Evolutionary conservation across 2,888 invertebrate species (phyloP).

Genomic region (Ctena decussata): DNA sequence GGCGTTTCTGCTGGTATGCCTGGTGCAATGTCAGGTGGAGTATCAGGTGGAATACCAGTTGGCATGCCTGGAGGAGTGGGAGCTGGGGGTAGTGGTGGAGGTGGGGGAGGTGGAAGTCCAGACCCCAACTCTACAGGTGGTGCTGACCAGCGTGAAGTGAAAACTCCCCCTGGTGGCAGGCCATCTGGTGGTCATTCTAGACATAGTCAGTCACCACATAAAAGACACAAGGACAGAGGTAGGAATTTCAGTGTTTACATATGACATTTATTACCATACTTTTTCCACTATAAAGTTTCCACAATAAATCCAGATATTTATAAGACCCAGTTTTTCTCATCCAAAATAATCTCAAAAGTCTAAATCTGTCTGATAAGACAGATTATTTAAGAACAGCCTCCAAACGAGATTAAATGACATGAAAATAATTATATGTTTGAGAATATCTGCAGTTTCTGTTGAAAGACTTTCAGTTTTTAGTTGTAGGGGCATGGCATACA

Average conservation of each 20-base stretch:
- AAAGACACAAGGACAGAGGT: constrained; percentile 61
- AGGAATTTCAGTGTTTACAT: background rate
- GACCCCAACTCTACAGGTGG: constrained; percentile 42
- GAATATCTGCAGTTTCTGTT: too few relatives aligned
- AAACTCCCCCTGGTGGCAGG: constrained; percentile 71
- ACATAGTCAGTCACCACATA: constrained; percentile 62
- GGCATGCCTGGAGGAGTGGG: constrained; percentile 37
- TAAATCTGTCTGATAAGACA: too few relatives aligned
- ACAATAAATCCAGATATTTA: too few relatives aligned
- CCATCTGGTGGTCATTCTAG: constrained; percentile 65
- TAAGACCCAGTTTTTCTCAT: too few relatives aligned
- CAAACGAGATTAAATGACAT: too few relatives aligned
- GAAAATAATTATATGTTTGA: too few relatives aligned
- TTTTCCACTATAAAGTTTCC: too few relatives aligned
- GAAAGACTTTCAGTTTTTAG: too few relatives aligned
- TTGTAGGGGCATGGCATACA: too few relatives aligned
- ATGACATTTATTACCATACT: too few relatives aligned
- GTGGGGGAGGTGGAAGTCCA: constrained; percentile 32
- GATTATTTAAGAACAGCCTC: too few relatives aligned
- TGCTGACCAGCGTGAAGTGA: constrained; percentile 72
- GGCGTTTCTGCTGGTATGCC: constrained; percentile 9
- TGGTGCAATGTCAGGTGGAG: background rate
- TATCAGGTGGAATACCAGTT: background rate
- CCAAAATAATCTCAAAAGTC: too few relatives aligned
- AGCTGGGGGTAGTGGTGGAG: constrained; percentile 26